Evolutionary conservation across 1,140 invertebrate species (phyloP).

Genomic region (Conopomorpha cramerella): DNA sequence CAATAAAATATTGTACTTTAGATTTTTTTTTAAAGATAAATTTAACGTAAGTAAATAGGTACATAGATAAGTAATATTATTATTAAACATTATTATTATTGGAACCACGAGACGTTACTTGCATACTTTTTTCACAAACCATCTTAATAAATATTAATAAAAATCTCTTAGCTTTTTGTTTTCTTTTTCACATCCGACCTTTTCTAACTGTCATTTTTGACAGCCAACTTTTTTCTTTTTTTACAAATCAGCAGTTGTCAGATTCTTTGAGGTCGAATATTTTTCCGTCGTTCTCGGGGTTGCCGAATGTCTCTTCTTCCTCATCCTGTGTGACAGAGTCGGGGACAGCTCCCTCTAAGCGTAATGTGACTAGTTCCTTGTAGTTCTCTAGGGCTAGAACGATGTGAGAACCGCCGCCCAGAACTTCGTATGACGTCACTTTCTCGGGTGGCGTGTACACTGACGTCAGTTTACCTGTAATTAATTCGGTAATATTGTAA

Average conservation of each 20-base stretch:
- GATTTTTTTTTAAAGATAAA: no score
- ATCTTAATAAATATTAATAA: background rate
- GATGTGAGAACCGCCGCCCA: conserved; percentile 71
- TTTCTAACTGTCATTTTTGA: background rate
- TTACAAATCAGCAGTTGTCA: no score
- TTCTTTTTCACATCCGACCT: background rate
- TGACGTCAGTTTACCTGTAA: conserved; percentile 73
- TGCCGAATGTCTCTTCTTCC: conserved; percentile 52
- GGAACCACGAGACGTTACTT: background rate
- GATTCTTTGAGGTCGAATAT: conserved; percentile 55
- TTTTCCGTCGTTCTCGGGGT: conserved; percentile 48
- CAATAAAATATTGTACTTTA: no score
- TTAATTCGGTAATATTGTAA: no score
- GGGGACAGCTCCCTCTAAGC: conserved; percentile 58
- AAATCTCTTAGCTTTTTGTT: background rate
- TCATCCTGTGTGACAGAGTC: conserved; percentile 28
- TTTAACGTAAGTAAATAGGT: no score
- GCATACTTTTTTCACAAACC: background rate
- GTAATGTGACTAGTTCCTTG: conserved; percentile 67
- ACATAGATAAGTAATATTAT: no score
- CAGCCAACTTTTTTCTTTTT: background rate
- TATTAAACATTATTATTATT: background rate
- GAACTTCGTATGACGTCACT: conserved; percentile 77
- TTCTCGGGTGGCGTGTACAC: conserved; percentile 77
- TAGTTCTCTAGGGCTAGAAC: conserved; percentile 70